These are phyloP conservation scores for Dynastes grantii DNA, from an alignment of 2,888 invertebrate genomes.

Conservation along the genomic window DNA sequence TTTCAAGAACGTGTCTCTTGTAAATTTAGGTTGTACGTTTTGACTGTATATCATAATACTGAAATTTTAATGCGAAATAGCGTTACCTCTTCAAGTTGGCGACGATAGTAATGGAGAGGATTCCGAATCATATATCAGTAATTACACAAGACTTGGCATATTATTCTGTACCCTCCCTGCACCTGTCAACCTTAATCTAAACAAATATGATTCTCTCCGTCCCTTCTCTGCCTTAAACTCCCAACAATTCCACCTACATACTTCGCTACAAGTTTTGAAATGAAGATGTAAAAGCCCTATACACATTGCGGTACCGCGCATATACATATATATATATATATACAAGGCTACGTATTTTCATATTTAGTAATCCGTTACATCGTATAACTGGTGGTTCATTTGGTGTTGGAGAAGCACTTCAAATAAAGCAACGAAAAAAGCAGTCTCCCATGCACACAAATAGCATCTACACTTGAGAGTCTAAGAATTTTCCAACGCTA, in stretches of 20 bases:
- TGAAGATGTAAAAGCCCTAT: slow-evolving; percentile 65
- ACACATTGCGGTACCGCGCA: not conserved
- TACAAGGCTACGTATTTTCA: slow-evolving; percentile 25
- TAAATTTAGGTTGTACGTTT: too few species aligned
- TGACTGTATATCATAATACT: not conserved
- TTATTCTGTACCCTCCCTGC: slow-evolving; percentile 56
- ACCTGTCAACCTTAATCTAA: slow-evolving; percentile 66
- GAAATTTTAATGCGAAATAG: slow-evolving; percentile 8
- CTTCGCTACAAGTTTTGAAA: slow-evolving; percentile 63
- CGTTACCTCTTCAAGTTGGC: slow-evolving; percentile 38
- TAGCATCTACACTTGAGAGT: not conserved
- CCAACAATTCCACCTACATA: slow-evolving; percentile 64
- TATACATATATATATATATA: not conserved
- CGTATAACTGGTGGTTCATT: slow-evolving; percentile 13
- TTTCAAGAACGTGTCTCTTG: too few species aligned
- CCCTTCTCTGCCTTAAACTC: slow-evolving; percentile 63
- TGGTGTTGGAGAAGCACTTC: not conserved
- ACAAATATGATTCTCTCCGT: slow-evolving; percentile 65
- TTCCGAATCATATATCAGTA: slow-evolving; percentile 59
- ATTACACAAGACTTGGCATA: slow-evolving; percentile 57
- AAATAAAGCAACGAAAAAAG: not conserved
- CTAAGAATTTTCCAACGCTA: slow-evolving; percentile 4
- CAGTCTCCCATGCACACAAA: not conserved
- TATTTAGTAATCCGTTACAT: slow-evolving; percentile 34
- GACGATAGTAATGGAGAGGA: slow-evolving; percentile 40